Conservation (phyloP, 2,113 vertebrate species). For the Solea senegalensis region DNA sequence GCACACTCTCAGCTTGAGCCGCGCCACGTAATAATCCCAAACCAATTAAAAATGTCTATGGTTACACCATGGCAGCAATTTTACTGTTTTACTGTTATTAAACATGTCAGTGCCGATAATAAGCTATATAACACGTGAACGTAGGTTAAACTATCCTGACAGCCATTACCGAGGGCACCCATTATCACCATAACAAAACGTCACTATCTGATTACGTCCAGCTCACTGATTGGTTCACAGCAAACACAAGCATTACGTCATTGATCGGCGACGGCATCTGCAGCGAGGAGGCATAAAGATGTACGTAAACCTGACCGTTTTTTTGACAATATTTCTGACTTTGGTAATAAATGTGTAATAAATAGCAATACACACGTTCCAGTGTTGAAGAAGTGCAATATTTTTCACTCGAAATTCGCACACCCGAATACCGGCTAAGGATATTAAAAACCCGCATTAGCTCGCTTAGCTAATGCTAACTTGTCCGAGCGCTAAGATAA, state of each 20-base stretch:
- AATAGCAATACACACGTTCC: background rate
- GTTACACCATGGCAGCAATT: accelerated
- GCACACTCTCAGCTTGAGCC: too few relatives aligned
- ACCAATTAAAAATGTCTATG: too few relatives aligned
- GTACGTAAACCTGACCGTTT: constrained; percentile 21
- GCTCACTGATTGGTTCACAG: constrained; percentile 18
- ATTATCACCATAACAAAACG: accelerated
- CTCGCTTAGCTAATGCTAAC: constrained; percentile 16
- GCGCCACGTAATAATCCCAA: too few relatives aligned
- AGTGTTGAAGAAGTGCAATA: accelerated
- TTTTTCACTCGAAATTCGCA: background rate
- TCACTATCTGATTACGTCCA: background rate
- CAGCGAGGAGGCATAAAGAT: background rate
- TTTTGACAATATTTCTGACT: accelerated
- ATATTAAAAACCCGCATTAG: background rate
- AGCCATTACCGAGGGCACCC: accelerated
- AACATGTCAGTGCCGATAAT: accelerated
- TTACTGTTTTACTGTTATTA: background rate
- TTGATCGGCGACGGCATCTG: constrained; percentile 5
- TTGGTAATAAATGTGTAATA: accelerated
- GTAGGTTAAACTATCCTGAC: background rate
- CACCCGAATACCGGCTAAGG: too few relatives aligned
- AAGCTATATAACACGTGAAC: background rate
- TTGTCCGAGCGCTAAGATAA: too few relatives aligned
- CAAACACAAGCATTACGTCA: background rate